Evolutionary conservation across 2,888 invertebrate genomes (phyloP).

Genomic region (Sepiola atlantica): DNA sequence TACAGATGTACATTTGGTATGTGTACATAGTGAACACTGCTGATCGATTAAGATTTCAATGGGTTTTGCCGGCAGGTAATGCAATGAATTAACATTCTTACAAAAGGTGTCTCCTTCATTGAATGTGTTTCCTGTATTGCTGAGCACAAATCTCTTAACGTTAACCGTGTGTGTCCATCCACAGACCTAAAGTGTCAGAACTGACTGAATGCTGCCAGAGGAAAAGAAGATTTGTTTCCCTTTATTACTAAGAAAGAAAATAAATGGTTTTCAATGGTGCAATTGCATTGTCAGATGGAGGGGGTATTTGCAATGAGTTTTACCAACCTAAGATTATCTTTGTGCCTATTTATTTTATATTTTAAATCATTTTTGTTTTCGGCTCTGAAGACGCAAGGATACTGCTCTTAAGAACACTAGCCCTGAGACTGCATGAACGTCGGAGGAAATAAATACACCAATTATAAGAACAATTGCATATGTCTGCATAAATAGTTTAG

Average conservation of each 20-base stretch:
- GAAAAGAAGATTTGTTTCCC: neutral
- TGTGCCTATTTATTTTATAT: neutral
- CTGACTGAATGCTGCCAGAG: neutral
- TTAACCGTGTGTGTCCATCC: neutral
- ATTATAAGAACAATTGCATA: too few relatives aligned
- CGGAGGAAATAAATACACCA: too few relatives aligned
- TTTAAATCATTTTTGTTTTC: too few relatives aligned
- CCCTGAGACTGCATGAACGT: too few relatives aligned
- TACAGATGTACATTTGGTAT: neutral
- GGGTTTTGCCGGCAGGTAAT: neutral
- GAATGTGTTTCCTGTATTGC: conserved; percentile 16
- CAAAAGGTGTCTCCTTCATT: conserved; percentile 4
- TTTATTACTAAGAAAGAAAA: neutral
- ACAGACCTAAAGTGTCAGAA: neutral
- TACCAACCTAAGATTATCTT: neutral
- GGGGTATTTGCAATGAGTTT: neutral
- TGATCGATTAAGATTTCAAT: neutral
- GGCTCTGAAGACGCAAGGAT: too few relatives aligned
- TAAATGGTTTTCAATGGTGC: neutral
- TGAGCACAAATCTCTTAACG: conserved; percentile 2
- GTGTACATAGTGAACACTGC: neutral
- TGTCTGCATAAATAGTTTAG: too few relatives aligned
- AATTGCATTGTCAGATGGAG: neutral
- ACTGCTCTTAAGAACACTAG: too few relatives aligned
- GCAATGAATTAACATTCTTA: neutral